Evolutionary conservation across 2,888 invertebrate species (phyloP), one percentile per base, ranked within the genome.

Genomic region (Trachelus stipa): DNA sequence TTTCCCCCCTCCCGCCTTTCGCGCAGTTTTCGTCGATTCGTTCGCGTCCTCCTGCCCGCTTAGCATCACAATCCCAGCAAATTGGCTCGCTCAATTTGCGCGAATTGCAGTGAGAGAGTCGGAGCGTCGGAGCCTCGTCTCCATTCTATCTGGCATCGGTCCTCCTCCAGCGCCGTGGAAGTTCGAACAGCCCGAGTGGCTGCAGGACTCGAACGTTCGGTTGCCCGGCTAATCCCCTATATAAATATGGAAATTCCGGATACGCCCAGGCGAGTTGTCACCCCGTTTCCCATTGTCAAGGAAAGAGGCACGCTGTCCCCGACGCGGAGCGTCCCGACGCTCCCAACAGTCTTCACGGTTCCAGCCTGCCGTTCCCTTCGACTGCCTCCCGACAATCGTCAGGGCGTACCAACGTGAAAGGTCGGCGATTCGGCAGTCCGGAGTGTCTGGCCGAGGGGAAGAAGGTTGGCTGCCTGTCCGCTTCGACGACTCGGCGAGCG

Each of bases 51-150:
- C 40, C 40, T 56, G 40, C 79, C 79, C 85, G 86, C 84, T 88
- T 88, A 88, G 86, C 88, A 88, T 88, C 85, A 88, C 88, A 88
- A 88, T 88, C 87, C 86, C 81, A 80, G 83, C 88, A 88, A 88
- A 88, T 88, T 88, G 88, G 85, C 82, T 82, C 84, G 87, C 85
- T 86, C 85, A 87, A 87, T 86, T 87, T 87, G 85, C 85, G 85
- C 85, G 85, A 86, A 87, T 87, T 86, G 85, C 75, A 79, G 3
- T 1, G 34, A 35, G 77, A 75, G 73, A 76, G 78, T 78, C 78
- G 78, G 73, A 40, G 69, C 69, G 77, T 78, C 78, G 78, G 73
- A 40, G 69, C 69, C 23, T 33, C 74, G 33, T 37, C n/a, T 23
- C 30, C n/a, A 73, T 33, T 68, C 73, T 73, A 40, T 34, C 31